Conservation (phyloP, 2,113 vertebrate genomes). For the Alosa alosa region DNA sequence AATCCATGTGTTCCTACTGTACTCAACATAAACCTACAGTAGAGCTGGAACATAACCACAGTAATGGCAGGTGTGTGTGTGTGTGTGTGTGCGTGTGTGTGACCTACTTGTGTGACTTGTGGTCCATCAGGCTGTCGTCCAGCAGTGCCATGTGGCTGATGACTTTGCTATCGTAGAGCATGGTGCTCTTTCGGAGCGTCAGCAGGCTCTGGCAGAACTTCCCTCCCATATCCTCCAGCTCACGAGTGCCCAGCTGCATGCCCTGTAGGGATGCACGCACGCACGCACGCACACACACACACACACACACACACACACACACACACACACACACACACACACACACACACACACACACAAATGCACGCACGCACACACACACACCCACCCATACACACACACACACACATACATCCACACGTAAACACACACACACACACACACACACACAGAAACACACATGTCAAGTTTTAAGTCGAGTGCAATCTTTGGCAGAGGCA, state of each 20-base stretch:
- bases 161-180: constrained; percentile 68
- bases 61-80: neutral
- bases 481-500: no score
- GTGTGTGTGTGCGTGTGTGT: neutral
- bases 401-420: constrained; percentile 30
- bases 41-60: neutral
- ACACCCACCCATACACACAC: constrained; percentile 5
- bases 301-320: neutral
- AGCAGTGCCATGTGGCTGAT: constrained; percentile 66
- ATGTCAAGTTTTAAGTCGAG: no score
- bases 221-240: constrained; percentile 89
- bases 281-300: neutral
- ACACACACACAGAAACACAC: neutral
- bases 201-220: constrained; percentile 89
- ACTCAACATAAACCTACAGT: neutral
- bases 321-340: no score
- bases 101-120: constrained; percentile 69
- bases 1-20: neutral
- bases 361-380: no score
- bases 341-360: constrained; percentile 20
- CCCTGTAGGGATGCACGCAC: constrained; percentile 67
- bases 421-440: constrained; percentile 32
- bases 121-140: constrained; percentile 71
- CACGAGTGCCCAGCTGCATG: constrained; percentile 80
- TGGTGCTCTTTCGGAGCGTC: constrained; percentile 74